These are phyloP conservation scores for Vulpes vulpes DNA, from an alignment of 2,113 vertebrate genomes.

Conservation along the genomic window DNA sequence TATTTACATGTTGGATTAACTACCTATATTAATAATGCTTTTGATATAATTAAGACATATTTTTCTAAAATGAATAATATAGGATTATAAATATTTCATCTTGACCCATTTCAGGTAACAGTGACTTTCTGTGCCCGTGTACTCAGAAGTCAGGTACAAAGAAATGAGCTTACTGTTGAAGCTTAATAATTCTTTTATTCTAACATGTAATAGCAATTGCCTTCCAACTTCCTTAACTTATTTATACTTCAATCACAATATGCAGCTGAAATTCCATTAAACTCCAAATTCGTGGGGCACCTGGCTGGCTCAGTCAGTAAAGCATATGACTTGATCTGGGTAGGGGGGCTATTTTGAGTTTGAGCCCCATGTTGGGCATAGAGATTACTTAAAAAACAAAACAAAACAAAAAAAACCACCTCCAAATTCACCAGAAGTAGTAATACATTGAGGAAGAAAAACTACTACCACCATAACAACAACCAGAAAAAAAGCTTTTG, in stretches of 20 bases:
- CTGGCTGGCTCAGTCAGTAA: neutral
- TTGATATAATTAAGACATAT: conserved; percentile 29
- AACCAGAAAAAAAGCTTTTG: neutral
- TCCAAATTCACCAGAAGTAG: neutral
- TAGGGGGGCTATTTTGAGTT: too few relatives aligned
- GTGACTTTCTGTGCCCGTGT: neutral
- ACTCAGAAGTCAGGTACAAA: conserved; percentile 33
- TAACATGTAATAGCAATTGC: neutral
- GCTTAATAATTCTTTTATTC: neutral
- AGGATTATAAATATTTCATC: neutral
- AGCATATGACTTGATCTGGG: neutral
- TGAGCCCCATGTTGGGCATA: too few relatives aligned
- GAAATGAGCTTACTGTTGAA: conserved; percentile 9
- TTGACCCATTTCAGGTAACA: neutral
- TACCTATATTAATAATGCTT: neutral
- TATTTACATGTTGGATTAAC: neutral
- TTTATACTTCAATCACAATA: conserved; percentile 24
- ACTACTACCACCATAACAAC: neutral
- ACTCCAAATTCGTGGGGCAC: neutral
- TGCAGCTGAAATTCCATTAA: conserved; percentile 21
- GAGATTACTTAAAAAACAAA: too few relatives aligned
- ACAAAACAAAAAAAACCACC: too few relatives aligned
- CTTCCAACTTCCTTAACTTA: neutral
- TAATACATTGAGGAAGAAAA: neutral
- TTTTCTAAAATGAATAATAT: conserved; percentile 55